Base-by-base conservation (phyloP, 2,888 invertebrate species). In the Phymatocera aterrima region DNA sequence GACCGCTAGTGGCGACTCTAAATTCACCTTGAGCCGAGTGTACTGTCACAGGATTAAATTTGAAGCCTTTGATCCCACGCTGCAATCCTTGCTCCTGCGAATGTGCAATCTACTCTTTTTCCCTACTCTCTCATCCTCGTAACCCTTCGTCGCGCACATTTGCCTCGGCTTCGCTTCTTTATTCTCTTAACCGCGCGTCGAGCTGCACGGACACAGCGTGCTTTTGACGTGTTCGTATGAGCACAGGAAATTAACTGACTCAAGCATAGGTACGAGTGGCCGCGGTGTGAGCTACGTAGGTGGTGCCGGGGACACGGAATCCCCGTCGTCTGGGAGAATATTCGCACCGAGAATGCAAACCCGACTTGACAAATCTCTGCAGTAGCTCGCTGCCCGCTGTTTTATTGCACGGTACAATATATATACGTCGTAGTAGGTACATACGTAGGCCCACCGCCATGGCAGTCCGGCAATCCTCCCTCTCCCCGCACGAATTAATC, bases 201-300 rank as follows among this genome's bases (percentile, higher is more conserved):
- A 34, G 57, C 8, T 75, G 57, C 57, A 72, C 54, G 75, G n/a
- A 28, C 31, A n/a, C 57, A 40, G 60, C 18, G 75, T 75, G 72
- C 51, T 37, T 40, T 57, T 60, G 75, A 75, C 75, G 75, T 57
- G 31, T 75, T 54, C 12, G 31, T 15, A 74, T 24, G 37, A 60
- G 40, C 75, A 75, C 57, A 60, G 75, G 75, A 75, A 75, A 75
- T 75, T 75, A 75, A 34, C 57, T 75, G 57, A 40, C 75, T 40
- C 1, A 21, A 40, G 40, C 75, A n/a, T n/a, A n/a, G n/a, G 15
- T 21, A 21, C 37, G 12, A 37, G 8, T 15, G 24, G 28, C 21
- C 40, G 40, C 24, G 28, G 15, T 64, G 37, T 64, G 37, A 46
- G 43, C 21, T 2, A 43, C 21, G 21, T 46, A n/a, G 24, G 46